These are phyloP conservation scores for Lithophane semibrunnea DNA, from an alignment of 2,888 invertebrate genomes.

Conservation along the genomic window DNA sequence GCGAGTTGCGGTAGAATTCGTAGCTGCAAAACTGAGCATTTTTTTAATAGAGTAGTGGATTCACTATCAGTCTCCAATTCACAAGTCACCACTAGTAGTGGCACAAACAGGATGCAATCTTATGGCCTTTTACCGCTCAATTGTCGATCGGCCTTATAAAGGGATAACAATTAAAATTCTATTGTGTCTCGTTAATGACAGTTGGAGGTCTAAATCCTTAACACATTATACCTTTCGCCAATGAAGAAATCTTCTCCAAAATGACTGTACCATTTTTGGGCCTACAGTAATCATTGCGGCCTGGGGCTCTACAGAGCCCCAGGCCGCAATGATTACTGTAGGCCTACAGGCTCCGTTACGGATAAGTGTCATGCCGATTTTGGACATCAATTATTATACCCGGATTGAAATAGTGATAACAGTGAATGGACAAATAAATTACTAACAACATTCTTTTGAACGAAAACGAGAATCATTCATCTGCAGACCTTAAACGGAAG, in stretches of 20 bases:
- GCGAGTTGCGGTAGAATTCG: too few relatives aligned
- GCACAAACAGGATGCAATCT: background rate
- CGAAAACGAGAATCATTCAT: slow-evolving; percentile 21
- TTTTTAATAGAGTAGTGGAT: background rate
- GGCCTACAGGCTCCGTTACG: slow-evolving; percentile 18
- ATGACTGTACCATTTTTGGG: slow-evolving; percentile 45
- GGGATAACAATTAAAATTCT: too few relatives aligned
- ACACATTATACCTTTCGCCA: background rate
- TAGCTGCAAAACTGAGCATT: background rate
- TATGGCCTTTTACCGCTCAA: too few relatives aligned
- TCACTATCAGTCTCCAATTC: background rate
- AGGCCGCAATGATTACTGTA: too few relatives aligned
- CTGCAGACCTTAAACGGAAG: background rate
- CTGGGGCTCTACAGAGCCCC: too few relatives aligned
- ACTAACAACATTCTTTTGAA: slow-evolving; percentile 45
- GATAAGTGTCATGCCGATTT: slow-evolving; percentile 47
- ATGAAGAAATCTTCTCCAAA: slow-evolving; percentile 11
- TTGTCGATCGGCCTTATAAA: too few relatives aligned
- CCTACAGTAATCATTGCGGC: slow-evolving; percentile 19
- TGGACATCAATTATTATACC: slow-evolving; percentile 47
- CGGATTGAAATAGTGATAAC: slow-evolving; percentile 26
- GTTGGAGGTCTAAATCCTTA: background rate
- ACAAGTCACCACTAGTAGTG: background rate
- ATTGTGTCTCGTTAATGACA: too few relatives aligned
- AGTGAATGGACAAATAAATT: slow-evolving; percentile 42